phyloP scores from a whole-genome alignment of 2,888 invertebrate species.

The Caenorhabditis angaria region DNA sequence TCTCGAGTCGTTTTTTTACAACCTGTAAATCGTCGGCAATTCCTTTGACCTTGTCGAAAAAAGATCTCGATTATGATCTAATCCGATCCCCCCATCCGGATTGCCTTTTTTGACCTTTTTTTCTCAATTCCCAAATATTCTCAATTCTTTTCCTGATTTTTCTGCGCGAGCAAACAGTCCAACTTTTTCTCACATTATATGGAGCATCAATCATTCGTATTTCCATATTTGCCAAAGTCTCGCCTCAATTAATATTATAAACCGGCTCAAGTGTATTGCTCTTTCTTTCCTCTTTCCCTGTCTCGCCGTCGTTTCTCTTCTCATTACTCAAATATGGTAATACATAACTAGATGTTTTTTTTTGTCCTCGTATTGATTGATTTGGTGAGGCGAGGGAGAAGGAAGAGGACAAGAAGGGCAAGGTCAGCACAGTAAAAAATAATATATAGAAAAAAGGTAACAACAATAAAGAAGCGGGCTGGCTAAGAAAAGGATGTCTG shows the following conservation, averaged over 20 bases:
- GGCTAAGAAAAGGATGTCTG: slow-evolving; percentile 23
- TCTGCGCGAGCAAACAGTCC: neutral
- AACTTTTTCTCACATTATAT: slow-evolving; percentile 4
- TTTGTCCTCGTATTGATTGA: slow-evolving; percentile 1
- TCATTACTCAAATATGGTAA: neutral
- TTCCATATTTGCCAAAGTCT: slow-evolving; percentile 2
- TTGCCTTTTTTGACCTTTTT: neutral
- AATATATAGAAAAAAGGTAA: slow-evolving; percentile 20
- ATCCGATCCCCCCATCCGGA: neutral
- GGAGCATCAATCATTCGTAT: neutral
- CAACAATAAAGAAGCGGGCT: slow-evolving; percentile 35
- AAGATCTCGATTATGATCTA: neutral
- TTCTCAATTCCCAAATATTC: neutral
- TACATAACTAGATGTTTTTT: neutral
- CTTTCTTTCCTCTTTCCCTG: neutral
- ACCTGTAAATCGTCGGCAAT: neutral
- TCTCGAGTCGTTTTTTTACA: no score
- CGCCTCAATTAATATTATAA: neutral
- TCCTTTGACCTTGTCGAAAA: neutral
- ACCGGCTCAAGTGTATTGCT: neutral
- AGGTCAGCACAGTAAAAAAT: slow-evolving; percentile 42
- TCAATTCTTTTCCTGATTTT: no score
- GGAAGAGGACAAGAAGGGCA: slow-evolving; percentile 36
- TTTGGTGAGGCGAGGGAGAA: neutral
- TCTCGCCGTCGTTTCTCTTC: neutral